Conservation (phyloP, 2,113 vertebrate genomes). For the Dicerorhinus sumatrensis region DNA sequence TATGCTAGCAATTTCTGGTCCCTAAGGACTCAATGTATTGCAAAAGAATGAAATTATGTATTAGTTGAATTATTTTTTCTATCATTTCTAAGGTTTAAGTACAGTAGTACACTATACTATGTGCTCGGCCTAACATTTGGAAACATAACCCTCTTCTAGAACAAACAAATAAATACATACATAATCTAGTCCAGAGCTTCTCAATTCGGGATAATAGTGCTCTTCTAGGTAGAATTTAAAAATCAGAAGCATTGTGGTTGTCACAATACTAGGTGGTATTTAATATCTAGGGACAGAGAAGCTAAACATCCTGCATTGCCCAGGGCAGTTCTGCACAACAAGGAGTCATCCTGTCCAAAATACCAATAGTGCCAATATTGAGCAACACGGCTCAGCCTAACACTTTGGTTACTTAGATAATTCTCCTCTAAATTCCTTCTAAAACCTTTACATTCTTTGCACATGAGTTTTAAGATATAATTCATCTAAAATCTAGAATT, state of each 20-base stretch:
- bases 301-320: background rate
- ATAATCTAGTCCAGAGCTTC: background rate
- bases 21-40: background rate
- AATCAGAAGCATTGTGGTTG: background rate
- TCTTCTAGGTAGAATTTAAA: background rate
- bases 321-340: background rate
- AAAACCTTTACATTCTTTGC: background rate
- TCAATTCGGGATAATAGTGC: background rate
- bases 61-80: background rate
- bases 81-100: background rate
- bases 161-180: constrained; percentile 6
- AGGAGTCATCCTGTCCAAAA: background rate
- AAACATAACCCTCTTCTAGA: background rate
- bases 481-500: background rate
- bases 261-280: background rate
- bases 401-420: background rate
- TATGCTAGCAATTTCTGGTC: background rate
- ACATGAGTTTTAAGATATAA: background rate
- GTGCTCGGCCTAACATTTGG: background rate
- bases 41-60: constrained; percentile 6
- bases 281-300: background rate
- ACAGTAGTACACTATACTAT: background rate
- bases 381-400: background rate
- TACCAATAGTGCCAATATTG: background rate
- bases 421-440: background rate